Percentiles rank a stretch among this genome's conserved stretches.
These are phyloP conservation scores for Drosophila testacea DNA, from an alignment of 2,888 invertebrate genomes.

Conservation along the genomic window DNA sequence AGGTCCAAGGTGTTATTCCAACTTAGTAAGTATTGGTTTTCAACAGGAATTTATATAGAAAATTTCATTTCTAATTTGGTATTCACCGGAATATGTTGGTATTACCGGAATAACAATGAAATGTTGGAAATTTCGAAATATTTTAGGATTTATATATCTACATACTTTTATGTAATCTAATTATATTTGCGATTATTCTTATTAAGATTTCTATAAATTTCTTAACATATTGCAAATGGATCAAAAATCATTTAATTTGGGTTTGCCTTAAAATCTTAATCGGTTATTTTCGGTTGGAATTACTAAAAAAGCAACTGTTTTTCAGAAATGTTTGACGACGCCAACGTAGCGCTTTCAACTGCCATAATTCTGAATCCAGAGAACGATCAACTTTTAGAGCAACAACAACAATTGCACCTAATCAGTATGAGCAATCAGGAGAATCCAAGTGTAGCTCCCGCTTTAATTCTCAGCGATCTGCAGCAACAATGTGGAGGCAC, in stretches of 20 bases:
- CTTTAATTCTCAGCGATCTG: not conserved
- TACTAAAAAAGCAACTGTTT: not conserved
- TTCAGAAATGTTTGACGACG: slow-evolving; percentile 21
- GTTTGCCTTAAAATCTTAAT: too few species aligned
- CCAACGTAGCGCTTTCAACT: not conserved
- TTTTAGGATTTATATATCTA: too few species aligned
- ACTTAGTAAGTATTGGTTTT: slow-evolving; percentile 25
- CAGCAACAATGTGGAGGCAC: slow-evolving; percentile 26
- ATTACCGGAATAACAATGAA: too few species aligned
- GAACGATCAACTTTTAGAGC: slow-evolving; percentile 21
- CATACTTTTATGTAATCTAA: too few species aligned
- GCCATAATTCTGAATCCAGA: slow-evolving; percentile 27
- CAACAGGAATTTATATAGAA: too few species aligned
- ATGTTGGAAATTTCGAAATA: too few species aligned
- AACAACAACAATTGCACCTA: not conserved
- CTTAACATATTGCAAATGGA: too few species aligned
- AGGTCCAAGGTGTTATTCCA: slow-evolving; percentile 23
- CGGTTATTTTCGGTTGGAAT: not conserved
- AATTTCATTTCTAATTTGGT: too few species aligned
- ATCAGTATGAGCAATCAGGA: not conserved
- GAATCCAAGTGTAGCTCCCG: slow-evolving; percentile 2
- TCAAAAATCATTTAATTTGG: too few species aligned
- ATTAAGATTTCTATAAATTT: too few species aligned
- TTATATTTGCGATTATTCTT: too few species aligned
- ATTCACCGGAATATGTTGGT: too few species aligned